A percentile compares a stretch with the other conserved stretches of the same genome.
Evolutionary conservation across 2,113 vertebrate genomes (phyloP).

Genomic region (Hippocampus barbouri): DNA sequence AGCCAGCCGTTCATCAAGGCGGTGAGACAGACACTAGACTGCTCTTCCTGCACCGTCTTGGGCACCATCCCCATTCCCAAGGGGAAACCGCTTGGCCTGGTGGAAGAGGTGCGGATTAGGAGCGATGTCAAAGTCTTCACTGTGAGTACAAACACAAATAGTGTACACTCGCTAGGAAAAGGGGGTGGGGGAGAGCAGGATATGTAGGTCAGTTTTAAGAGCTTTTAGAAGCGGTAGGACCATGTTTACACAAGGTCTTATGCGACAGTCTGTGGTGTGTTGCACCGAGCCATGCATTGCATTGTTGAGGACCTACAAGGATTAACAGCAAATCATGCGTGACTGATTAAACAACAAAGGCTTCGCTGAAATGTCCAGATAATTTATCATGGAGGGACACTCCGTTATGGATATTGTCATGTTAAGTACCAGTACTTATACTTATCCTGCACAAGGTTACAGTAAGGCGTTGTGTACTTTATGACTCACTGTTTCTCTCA

Average conservation of each 20-base stretch:
- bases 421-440: conserved; percentile 25
- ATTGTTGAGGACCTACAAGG: conserved; percentile 48
- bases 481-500: not conserved
- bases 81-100: conserved; percentile 82
- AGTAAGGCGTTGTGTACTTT: not conserved
- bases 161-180: not conserved
- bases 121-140: conserved; percentile 82
- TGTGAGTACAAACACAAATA: conserved; percentile 72
- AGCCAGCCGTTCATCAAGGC: conserved; percentile 85
- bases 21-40: conserved; percentile 75
- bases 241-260: conserved; percentile 33
- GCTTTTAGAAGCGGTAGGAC: conserved; percentile 24
- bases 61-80: conserved; percentile 89
- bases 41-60: conserved; percentile 70
- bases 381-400: conserved; percentile 44
- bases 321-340: conserved; percentile 63
- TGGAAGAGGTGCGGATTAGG: conserved; percentile 86
- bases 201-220: conserved; percentile 47
- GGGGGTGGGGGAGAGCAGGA: not conserved
- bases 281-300: conserved; percentile 25
- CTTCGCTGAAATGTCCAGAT: conserved; percentile 52
- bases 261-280: conserved; percentile 30
- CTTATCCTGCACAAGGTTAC: not conserved
- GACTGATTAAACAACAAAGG: conserved; percentile 68
- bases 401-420: conserved; percentile 53